phyloP scores from a whole-genome alignment of 2,888 invertebrate genomes.

The Zeuzera pyrina region DNA sequence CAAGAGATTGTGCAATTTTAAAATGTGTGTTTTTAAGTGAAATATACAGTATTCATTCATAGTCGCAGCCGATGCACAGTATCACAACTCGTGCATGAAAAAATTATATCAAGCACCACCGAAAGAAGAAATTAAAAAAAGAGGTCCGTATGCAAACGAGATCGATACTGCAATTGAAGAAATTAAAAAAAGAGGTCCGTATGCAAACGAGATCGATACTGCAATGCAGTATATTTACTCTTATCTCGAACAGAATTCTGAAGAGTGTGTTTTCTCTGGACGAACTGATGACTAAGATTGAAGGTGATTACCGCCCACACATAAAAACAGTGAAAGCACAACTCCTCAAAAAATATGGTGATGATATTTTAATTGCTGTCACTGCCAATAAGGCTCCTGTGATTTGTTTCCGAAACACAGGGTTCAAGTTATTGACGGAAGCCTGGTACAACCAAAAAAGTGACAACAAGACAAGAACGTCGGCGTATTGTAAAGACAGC shows the following conservation, averaged over 20 bases:
- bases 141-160: too few species aligned
- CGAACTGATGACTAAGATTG: slow-evolving; percentile 2
- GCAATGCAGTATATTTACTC: slow-evolving; percentile 10
- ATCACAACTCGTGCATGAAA: too few species aligned
- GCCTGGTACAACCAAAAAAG: slow-evolving; percentile 34
- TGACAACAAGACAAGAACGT: slow-evolving; percentile 22
- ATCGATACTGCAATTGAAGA: too few species aligned
- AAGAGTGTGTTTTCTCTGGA: neutral
- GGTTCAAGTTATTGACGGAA: slow-evolving; percentile 25
- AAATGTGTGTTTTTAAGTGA: too few species aligned
- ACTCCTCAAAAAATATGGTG: slow-evolving; percentile 7
- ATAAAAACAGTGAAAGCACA: slow-evolving; percentile 5
- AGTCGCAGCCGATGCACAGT: too few species aligned
- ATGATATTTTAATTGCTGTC: slow-evolving; percentile 5
- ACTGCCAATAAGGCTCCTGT: slow-evolving; percentile 5
- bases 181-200: slow-evolving; percentile 1
- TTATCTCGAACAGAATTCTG: slow-evolving; percentile 12
- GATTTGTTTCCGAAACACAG: neutral
- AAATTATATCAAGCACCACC: too few species aligned
- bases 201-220: slow-evolving; percentile 4
- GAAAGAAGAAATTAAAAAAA: too few species aligned
- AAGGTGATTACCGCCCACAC: slow-evolving; percentile 6
- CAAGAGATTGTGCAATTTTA: too few species aligned
- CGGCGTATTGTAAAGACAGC: neutral
- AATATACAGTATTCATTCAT: too few species aligned